phyloP scores from a whole-genome alignment of 2,113 vertebrate species.

The Cephalopterus ornatus region DNA sequence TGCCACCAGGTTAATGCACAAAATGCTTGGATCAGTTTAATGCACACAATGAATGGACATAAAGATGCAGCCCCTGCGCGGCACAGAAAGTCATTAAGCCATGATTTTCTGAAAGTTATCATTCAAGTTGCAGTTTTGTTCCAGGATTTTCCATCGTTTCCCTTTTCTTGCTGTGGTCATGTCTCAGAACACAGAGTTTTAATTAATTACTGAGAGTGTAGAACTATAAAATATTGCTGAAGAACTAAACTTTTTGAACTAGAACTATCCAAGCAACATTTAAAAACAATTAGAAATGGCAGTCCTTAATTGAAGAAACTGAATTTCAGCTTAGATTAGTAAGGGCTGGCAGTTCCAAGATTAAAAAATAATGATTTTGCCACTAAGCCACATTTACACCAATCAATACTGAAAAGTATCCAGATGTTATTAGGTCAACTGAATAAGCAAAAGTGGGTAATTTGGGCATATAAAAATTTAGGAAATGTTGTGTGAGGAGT shows the following conservation, averaged over 20 bases:
- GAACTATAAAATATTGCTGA: background rate
- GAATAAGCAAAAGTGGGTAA: constrained; percentile 35
- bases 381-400: constrained; percentile 64
- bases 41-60: background rate
- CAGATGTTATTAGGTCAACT: constrained; percentile 58
- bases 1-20: background rate
- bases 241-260: constrained; percentile 55
- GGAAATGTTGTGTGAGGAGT: background rate
- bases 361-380: constrained; percentile 77
- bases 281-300: constrained; percentile 75
- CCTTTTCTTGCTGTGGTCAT: background rate
- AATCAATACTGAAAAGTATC: constrained; percentile 68
- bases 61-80: constrained; percentile 10
- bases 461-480: background rate
- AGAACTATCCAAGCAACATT: constrained; percentile 44
- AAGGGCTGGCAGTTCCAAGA: constrained; percentile 62
- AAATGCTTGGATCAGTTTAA: background rate
- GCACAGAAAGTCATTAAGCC: background rate
- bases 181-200: background rate
- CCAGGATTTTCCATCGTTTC: background rate
- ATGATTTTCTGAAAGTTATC: background rate
- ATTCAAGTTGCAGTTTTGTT: background rate
- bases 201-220: background rate
- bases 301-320: constrained; percentile 62
- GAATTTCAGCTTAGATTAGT: constrained; percentile 67